A percentile compares a stretch with the other conserved stretches of the same genome.
Conservation (phyloP, 2,888 invertebrate genomes). For the Cosmia trapezina region DNA sequence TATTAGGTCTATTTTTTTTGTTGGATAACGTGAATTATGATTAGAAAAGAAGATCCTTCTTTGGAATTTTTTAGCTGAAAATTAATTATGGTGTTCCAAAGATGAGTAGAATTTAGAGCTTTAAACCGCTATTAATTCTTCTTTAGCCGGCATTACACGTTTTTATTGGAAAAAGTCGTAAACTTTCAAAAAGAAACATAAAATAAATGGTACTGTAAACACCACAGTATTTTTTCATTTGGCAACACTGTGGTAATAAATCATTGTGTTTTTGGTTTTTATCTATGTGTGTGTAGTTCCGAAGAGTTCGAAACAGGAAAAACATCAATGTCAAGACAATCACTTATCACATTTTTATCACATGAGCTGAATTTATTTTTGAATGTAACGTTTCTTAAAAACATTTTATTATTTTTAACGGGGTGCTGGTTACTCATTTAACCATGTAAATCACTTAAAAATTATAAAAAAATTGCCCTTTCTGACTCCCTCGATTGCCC, state of each 20-base stretch:
- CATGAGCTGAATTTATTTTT: slow-evolving; percentile 36
- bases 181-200: not conserved
- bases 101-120: too few species aligned
- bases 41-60: not conserved
- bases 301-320: slow-evolving; percentile 65
- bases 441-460: slow-evolving; percentile 45
- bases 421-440: slow-evolving; percentile 4
- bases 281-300: slow-evolving; percentile 51
- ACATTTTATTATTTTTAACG: slow-evolving; percentile 43
- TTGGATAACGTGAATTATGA: not conserved
- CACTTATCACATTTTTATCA: slow-evolving; percentile 57
- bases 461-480: slow-evolving; percentile 76
- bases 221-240: slow-evolving; percentile 37
- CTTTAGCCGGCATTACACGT: not conserved
- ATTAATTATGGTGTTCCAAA: not conserved
- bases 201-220: slow-evolving; percentile 1
- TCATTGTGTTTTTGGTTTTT: slow-evolving; percentile 49
- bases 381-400: slow-evolving; percentile 33
- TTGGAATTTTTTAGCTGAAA: not conserved
- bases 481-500: slow-evolving; percentile 83
- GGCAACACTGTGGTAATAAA: slow-evolving; percentile 52
- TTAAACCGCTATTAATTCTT: not conserved
- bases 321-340: slow-evolving; percentile 71
- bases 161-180: not conserved
- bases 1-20: not conserved